Evolutionary conservation across 2,888 invertebrate species (phyloP), one percentile per base, ranked within the genome.

Genomic region (Chloroclysta siterata): DNA sequence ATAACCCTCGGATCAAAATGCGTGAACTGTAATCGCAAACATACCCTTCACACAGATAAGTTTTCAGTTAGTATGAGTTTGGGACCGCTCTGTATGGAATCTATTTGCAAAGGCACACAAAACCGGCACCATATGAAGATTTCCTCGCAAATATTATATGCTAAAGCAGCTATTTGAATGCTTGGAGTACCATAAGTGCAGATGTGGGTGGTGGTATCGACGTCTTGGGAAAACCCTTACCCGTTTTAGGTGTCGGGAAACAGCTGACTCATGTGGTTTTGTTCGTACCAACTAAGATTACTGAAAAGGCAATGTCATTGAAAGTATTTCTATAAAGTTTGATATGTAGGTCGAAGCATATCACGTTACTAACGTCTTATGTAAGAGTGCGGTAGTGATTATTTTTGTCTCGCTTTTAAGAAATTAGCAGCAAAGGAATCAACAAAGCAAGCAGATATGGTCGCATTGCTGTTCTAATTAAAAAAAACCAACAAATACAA

Each of bases 121-220:
- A 74, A 75, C 70, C 70, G 48, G 64, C 63, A 68, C 74, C 68
- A 73, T 77, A 76, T 76, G 79, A 77, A 77, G 76, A 79, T 80
- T 79, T 70, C 73, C 72, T 73, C 63, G 73, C 75, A 76, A 78
- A 83, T 84, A 84, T 83, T 79, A 78, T 81, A 83, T 84, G 81
- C 81, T 82, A 83, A 84, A 80, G 74, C 77, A 78, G 80, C 80
- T 72, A 86, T 85, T 84, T 82, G 76, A 82, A 85, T 85, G 79
- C 82, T 70, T 72, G 72, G 61, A 72, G 73, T 74, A 72, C 71
- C 70, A 70, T 66, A 71, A 70, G 71, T 73, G 66, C 73, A 75
- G 75, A 78, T 74, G 71, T 63, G 71, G 72, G 72, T 70, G 71
- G 72, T 74, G 69, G 68, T 74, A 79, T 74, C 70, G 75, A 77